Base-by-base conservation (phyloP, 2,113 vertebrate genomes). In the Percina caprodes region DNA sequence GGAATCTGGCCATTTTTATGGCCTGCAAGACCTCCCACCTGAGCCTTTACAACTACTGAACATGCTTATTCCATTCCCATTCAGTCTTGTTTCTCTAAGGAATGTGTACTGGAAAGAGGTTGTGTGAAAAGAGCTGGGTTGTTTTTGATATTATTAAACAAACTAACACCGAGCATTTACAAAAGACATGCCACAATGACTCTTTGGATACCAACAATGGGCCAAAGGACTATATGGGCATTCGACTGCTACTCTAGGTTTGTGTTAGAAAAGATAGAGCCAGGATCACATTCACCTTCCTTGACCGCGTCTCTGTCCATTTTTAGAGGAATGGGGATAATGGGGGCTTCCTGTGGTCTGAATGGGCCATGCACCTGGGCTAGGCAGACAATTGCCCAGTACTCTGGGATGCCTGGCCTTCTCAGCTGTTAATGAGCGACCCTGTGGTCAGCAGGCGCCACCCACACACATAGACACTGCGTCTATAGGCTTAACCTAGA, bases 301-400 rank as follows among this genome's bases (percentile, higher is more conserved):
- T 84, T 79, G 86, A 83, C 88, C 77, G 66, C 61, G 84, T 87
- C 71, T 88, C 72, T 79, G 86, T 75, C 75, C 74, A 26, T 84
- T 86, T 42, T 84, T 73, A 24, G 61, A 82, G 83, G 49, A 73
- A 74, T 23, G 15, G 79, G 86, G 79, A 89, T 88, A 89, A 92
- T 91, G 74, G 82, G 77, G 68, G 72, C 85, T 93, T 93, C 88
- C 86, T 88, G 86, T 80, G 85, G 82, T 75, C 80, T 95, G 92
- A 94, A 95, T 92, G 74, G 86, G 74, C 89, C 68, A 10, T 93
- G 92, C 94, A 95, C 94, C 95, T 95, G 94, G 95, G 87, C 84
- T 60, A 56, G 74, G 75, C 88, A 85, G 85, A 94, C 93, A 94
- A 94, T 94, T 80, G 80, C 84, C 54, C 83, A 24, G 89, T 80